Evolutionary conservation across 2,113 vertebrate genomes (phyloP).

Genomic region (Epinephelus lanceolatus): DNA sequence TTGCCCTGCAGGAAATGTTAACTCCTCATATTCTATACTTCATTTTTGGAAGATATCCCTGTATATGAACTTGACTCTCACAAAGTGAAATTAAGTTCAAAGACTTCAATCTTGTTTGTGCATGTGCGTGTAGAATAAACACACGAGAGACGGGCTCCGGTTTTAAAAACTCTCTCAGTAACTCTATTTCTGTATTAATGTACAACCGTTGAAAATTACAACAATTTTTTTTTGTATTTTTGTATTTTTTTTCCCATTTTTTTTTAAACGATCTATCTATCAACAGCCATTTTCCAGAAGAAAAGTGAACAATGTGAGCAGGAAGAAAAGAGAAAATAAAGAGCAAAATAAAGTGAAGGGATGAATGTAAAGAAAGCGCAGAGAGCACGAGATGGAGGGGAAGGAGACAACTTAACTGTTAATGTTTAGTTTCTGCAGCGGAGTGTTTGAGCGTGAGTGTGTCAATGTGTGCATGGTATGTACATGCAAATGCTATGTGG

Average conservation of each 20-base stretch:
- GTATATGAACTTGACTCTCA: too few relatives aligned
- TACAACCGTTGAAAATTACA: slow-evolving; percentile 90
- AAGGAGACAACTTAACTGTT: slow-evolving; percentile 51
- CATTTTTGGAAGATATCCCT: too few relatives aligned
- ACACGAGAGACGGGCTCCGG: slow-evolving; percentile 79
- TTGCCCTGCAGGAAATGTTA: too few relatives aligned
- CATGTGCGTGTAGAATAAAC: slow-evolving; percentile 54
- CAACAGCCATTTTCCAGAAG: slow-evolving; percentile 85
- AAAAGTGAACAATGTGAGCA: slow-evolving; percentile 72
- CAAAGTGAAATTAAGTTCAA: too few relatives aligned
- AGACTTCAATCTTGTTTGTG: neutral
- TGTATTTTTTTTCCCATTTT: slow-evolving; percentile 47
- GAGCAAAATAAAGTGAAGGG: slow-evolving; percentile 40
- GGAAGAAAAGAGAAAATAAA: slow-evolving; percentile 56
- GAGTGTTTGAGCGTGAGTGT: slow-evolving; percentile 67
- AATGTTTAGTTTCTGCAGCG: slow-evolving; percentile 46
- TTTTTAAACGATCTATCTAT: slow-evolving; percentile 82
- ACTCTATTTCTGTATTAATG: slow-evolving; percentile 90
- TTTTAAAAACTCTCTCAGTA: slow-evolving; percentile 90
- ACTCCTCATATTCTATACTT: too few relatives aligned
- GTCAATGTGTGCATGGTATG: slow-evolving; percentile 44
- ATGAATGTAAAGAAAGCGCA: slow-evolving; percentile 44
- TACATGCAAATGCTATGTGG: slow-evolving; percentile 32
- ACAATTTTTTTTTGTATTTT: slow-evolving; percentile 73
- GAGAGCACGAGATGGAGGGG: slow-evolving; percentile 44